phyloP scores from a whole-genome alignment of 2,113 vertebrate species.

The Epinephelus cyanopodus region DNA sequence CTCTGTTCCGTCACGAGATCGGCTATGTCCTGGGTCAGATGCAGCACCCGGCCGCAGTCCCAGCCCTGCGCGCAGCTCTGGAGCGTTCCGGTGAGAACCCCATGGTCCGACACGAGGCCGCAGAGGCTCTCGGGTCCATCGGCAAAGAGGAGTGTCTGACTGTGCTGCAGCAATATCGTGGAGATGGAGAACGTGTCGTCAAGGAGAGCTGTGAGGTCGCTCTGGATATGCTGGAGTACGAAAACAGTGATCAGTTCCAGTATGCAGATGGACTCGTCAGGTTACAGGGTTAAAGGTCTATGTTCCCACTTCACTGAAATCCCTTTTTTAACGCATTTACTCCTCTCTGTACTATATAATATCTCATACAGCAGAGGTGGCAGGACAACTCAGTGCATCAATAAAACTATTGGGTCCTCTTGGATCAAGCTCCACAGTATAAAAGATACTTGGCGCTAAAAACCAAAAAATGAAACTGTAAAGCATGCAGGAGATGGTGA shows the following conservation, averaged over 20 bases:
- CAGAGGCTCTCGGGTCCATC: constrained; percentile 94
- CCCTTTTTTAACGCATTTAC: not conserved
- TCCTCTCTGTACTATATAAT: not conserved
- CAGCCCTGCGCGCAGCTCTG: constrained; percentile 84
- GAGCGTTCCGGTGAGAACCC: constrained; percentile 83
- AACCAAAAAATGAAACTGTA: not conserved
- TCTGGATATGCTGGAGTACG: constrained; percentile 92
- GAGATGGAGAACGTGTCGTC: constrained; percentile 90
- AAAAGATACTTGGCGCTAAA: not conserved
- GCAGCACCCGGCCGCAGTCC: constrained; percentile 89
- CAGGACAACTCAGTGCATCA: not conserved
- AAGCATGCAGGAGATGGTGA: not conserved
- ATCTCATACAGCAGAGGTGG: not conserved
- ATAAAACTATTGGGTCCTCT: not conserved
- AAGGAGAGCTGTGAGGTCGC: constrained; percentile 97
- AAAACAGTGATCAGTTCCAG: constrained; percentile 89
- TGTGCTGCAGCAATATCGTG: constrained; percentile 81
- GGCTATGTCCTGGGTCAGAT: constrained; percentile 96
- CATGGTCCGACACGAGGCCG: constrained; percentile 97
- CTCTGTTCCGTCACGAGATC: constrained; percentile 95
- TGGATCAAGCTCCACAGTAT: not conserved
- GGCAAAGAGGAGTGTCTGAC: constrained; percentile 89
- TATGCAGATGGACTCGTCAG: constrained; percentile 89
- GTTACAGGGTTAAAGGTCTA: constrained; percentile 63
- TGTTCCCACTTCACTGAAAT: not conserved